Evolutionary conservation across 2,888 invertebrate genomes (phyloP), one percentile per base, ranked within the genome.

Genomic region (Calliphora vomitoria): DNA sequence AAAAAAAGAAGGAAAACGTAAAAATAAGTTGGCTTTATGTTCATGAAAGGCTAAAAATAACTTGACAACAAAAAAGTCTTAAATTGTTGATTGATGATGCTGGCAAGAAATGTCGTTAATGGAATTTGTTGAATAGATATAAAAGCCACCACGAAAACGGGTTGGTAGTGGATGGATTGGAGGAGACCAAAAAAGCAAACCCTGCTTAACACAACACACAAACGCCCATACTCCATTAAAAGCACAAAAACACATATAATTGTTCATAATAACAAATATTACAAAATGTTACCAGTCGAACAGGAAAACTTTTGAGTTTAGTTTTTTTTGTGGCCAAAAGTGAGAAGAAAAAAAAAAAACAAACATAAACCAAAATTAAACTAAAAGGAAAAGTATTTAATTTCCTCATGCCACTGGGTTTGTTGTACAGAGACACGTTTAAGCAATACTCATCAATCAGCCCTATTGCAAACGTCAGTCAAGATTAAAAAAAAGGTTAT

Each of bases 331-430:
- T 62, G 62, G 68, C 47, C 38, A 58, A 31, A 58, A 38, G 31
- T 35, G 41, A 55, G 20, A 25, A 72, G 62, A 41, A 55, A 55
- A 76, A 72, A 47, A 47, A n/a, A 2, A 25, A 58, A 25, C 20
- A 25, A 25, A 8, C 11, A 20, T 11, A 11, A 25, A 4, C 10
- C 60, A 72, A 41, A 71, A 81, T 38, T 8, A 60, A 18, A 75
- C 18, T 31, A 78, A 78, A 81, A 86, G 80, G 84, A 88, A 83
- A 86, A 74, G 55, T 83, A 69, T 86, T 83, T 74, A 82, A 79
- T 86, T 86, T 88, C 86, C 86, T 85, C 84, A 88, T 88, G 84
- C 84, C 88, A 84, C 55, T 80, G 82, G 85, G 78, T 82, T 60
- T 74, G 72, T 74, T 74, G 50, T 41, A 74, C 47, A 79, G 60